Base-by-base conservation (phyloP, 2,113 vertebrate genomes). In the Sus scrofa region DNA sequence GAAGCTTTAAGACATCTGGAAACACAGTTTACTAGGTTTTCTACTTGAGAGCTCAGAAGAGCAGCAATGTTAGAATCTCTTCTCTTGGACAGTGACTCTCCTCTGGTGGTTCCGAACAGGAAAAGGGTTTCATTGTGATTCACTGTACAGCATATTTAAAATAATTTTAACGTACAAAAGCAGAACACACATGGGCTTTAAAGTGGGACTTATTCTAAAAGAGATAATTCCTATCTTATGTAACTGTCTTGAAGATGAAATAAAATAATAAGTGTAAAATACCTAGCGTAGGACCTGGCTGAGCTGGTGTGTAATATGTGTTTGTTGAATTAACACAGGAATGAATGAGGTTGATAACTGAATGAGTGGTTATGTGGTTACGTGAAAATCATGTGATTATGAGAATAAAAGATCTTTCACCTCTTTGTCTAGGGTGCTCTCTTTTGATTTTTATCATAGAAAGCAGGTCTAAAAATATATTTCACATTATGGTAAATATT, bases 251-350 rank as follows among this genome's bases (percentile, higher is more conserved):
- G 9, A 84, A 78, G 14, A 78, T 52, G 62, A 86, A 93, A 82
- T 85, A 77, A 88, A 91, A 67, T 60, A 91, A 96, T 89, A 92
- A 74, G 34, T 90, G 5, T 87, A 70, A 96, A 92, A 67, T 91
- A 44, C 52, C 32, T 56, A 83, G 22, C 12, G 56, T 1, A 83
- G 39, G 77, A 30, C 12, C 50, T 77, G 37, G 71, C 34, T 22
- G 63, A 91, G 39, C 85, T 82, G 68, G 4, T 86, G 56, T 27
- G 83, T 24, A 65, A 12, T 70, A 14, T 62, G 7, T 89, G 83
- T 91, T 96, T 97, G 70, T 94, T 95, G 44, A 94, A 81, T 96
- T 77, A 77, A 39, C 15, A 56, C 32, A 56, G 50, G 30, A 91
- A 60, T 92, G 63, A 93, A 56, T 79, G 32, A 32, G 27, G 19